phyloP scores from a whole-genome alignment of 2,888 invertebrate species.

The Lasius fuliginosus region DNA sequence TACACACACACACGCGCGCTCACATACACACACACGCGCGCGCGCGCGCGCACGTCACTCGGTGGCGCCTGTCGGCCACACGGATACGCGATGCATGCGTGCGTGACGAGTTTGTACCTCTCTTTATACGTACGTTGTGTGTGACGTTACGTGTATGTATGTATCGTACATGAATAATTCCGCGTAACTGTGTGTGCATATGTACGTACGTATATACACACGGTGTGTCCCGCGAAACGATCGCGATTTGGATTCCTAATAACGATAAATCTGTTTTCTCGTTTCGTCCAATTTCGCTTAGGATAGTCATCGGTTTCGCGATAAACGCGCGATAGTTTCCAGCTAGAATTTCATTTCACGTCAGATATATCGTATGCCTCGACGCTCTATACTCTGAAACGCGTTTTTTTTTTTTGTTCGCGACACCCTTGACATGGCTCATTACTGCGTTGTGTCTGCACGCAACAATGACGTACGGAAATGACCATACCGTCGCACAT shows the following conservation, averaged over 20 bases:
- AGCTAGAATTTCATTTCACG: not conserved
- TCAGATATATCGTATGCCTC: not conserved
- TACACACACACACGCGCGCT: conserved; percentile 50
- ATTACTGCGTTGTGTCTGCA: not conserved
- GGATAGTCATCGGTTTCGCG: not conserved
- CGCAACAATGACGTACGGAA: not conserved
- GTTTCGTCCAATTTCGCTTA: conserved; percentile 13
- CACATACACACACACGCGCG: not conserved
- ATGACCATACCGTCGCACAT: not conserved
- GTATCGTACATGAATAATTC: conserved; percentile 58
- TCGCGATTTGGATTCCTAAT: conserved; percentile 9
- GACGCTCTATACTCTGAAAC: not conserved
- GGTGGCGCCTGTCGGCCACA: conserved; percentile 81
- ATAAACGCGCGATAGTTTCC: not conserved
- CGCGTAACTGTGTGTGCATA: conserved; percentile 5
- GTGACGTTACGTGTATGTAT: conserved; percentile 44
- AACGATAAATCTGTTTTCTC: not conserved
- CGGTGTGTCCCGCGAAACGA: conserved; percentile 7
- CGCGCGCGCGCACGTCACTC: conserved; percentile 49
- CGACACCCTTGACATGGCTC: not conserved
- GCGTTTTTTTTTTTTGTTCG: not conserved
- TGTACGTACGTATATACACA: not conserved
- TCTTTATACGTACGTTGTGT: conserved; percentile 41
- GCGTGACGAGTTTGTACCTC: conserved; percentile 80
- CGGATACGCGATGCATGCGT: conserved; percentile 80